Evolutionary conservation across 1,140 invertebrate genomes (phyloP).

Genomic region (Eurosta solidaginis): DNA sequence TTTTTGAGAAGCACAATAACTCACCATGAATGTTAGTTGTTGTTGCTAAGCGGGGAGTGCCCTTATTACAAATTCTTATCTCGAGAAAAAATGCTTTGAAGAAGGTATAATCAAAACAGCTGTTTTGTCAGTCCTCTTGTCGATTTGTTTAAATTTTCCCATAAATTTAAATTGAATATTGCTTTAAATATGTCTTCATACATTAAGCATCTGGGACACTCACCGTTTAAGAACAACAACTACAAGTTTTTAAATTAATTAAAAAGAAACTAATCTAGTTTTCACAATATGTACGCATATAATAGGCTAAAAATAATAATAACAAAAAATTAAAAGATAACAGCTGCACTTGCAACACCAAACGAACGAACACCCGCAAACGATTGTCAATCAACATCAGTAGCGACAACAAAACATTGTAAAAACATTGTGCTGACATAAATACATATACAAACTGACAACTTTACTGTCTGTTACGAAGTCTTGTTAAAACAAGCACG

Average conservation of each 20-base stretch:
- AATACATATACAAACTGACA: neutral
- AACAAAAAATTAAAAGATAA: neutral
- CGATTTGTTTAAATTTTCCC: too few relatives aligned
- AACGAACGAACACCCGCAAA: neutral
- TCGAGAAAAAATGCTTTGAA: too few relatives aligned
- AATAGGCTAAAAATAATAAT: neutral
- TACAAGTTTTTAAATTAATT: neutral
- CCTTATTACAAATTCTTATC: too few relatives aligned
- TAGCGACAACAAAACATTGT: neutral
- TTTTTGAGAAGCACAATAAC: too few relatives aligned
- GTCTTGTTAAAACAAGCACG: neutral
- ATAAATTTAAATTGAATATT: too few relatives aligned
- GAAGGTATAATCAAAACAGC: too few relatives aligned
- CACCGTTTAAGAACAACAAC: neutral
- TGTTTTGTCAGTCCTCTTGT: too few relatives aligned
- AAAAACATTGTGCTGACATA: neutral
- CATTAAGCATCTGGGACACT: neutral
- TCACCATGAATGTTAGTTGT: too few relatives aligned
- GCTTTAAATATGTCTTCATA: too few relatives aligned
- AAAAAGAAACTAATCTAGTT: neutral
- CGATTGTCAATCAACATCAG: conserved; percentile 20
- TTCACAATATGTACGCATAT: neutral
- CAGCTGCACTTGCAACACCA: neutral
- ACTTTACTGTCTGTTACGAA: conserved; percentile 7
- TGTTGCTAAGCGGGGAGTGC: too few relatives aligned